Conservation (phyloP, 2,113 vertebrate genomes). For the Semnopithecus entellus region DNA sequence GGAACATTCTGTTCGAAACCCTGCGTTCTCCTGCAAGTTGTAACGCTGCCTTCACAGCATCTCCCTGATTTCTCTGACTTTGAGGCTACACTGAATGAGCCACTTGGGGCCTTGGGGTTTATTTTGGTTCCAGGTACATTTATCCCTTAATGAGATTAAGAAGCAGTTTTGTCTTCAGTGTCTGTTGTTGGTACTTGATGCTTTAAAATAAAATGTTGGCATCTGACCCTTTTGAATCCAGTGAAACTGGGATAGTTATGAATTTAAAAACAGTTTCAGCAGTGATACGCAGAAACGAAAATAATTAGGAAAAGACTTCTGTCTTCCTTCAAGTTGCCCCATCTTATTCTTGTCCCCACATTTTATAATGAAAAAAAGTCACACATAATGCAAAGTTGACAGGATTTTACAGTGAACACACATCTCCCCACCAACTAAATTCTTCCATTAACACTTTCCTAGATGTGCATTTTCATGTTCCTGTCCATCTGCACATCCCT, state of each 20-base stretch:
- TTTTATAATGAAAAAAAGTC: neutral
- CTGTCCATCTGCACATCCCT: neutral
- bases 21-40: neutral
- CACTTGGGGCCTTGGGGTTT: neutral
- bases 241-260: neutral
- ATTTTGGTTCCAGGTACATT: neutral
- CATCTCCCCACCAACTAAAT: neutral
- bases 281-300: neutral
- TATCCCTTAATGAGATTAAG: conserved; percentile 29
- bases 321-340: neutral
- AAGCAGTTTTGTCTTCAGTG: neutral
- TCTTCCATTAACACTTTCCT: neutral
- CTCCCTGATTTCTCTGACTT: neutral
- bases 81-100: neutral
- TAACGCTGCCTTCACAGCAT: neutral
- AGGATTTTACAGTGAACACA: neutral
- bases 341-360: neutral
- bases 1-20: neutral
- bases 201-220: conserved; percentile 48
- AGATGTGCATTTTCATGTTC: neutral
- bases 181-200: neutral
- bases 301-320: neutral
- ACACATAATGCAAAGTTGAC: neutral
- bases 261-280: neutral
- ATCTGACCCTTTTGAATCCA: conserved; percentile 24